Evolutionary conservation across 1,140 invertebrate species (phyloP), one percentile per base, ranked within the genome.

Genomic region (Lordiphosa stackelbergi): DNA sequence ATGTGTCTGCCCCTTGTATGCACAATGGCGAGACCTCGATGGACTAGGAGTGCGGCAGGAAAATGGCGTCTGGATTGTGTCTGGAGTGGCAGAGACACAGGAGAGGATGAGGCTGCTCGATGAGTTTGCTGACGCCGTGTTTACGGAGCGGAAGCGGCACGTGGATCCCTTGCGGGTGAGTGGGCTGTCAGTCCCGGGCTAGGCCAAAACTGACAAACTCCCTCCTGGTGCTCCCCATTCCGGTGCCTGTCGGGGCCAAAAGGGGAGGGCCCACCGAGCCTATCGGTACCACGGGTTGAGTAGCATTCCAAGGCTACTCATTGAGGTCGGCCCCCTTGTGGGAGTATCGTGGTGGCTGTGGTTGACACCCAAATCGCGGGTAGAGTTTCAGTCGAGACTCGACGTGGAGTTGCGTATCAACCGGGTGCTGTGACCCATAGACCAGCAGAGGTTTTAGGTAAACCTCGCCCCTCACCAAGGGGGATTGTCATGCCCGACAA

Each of bases 321-420:
- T 36, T 10, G 35, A 10, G n/a, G 35, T 36, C n/a, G 35, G 35
- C 35, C 8, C 9, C 35, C 35, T 36, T 36, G 35, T 36, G n/a
- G 35, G 8, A 11, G 35, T 36, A 24, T 24, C 22, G 22, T 36
- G 35, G 35, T 24, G 22, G 22, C 22, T 24, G 35, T 10, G 35
- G n/a, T 36, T 11, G 35, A 36, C 35, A 36, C 35, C 35, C 35
- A 36, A 36, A 36, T 36, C 22, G 35, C 35, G 35, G 35, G 35
- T 10, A 36, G 35, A 36, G 35, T 36, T 2, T 36, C 22, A 24
- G 4, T 36, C 9, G 35, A 36, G 35, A 5, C 35, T 36, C 35
- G n/a, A 11, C 35, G 35, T 36, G 35, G 35, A 36, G 35, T 36
- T 36, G 35, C 35, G 35, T 36, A 36, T 36, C n/a, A 8, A 36